Percentiles rank a stretch among this genome's conserved stretches.
Conservation (phyloP, 1,140 invertebrate genomes). For the Hyles euphorbiae region DNA sequence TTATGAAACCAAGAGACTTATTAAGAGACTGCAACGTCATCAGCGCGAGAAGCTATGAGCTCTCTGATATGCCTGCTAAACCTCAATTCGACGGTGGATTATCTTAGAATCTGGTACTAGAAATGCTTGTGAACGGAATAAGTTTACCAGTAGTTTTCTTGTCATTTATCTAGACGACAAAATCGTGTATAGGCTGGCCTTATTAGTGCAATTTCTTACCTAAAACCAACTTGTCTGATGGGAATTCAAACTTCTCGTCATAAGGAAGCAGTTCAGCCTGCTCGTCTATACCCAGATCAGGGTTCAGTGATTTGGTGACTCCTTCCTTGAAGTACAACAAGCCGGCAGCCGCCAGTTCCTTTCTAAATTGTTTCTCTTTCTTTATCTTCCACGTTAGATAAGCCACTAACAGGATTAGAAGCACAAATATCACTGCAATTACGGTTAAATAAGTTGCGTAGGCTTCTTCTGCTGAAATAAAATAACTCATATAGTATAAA, state of each 20-base stretch:
- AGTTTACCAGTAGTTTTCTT: too few relatives aligned
- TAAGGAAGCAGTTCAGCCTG: conserved; percentile 95
- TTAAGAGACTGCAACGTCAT: too few relatives aligned
- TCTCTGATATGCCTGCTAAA: too few relatives aligned
- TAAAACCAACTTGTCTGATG: conserved; percentile 87
- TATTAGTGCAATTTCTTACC: conserved; percentile 73
- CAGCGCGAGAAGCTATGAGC: too few relatives aligned
- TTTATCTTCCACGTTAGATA: conserved; percentile 76
- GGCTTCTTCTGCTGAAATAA: conserved; percentile 36
- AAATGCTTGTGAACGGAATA: too few relatives aligned
- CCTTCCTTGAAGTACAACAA: conserved; percentile 88
- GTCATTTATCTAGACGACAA: too few relatives aligned
- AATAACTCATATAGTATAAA: not conserved
- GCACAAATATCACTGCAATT: conserved; percentile 64
- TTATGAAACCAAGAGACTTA: too few relatives aligned
- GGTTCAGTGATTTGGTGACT: conserved; percentile 88
- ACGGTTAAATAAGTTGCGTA: conserved; percentile 41
- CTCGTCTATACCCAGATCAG: conserved; percentile 90
- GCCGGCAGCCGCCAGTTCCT: conserved; percentile 80
- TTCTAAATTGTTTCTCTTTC: conserved; percentile 78
- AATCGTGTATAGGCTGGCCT: not conserved
- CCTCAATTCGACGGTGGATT: too few relatives aligned
- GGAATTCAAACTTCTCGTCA: conserved; percentile 93
- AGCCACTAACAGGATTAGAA: conserved; percentile 73
- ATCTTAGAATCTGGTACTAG: too few relatives aligned